Base-by-base conservation (phyloP, 1,140 invertebrate genomes). In the Cydia splendana region DNA sequence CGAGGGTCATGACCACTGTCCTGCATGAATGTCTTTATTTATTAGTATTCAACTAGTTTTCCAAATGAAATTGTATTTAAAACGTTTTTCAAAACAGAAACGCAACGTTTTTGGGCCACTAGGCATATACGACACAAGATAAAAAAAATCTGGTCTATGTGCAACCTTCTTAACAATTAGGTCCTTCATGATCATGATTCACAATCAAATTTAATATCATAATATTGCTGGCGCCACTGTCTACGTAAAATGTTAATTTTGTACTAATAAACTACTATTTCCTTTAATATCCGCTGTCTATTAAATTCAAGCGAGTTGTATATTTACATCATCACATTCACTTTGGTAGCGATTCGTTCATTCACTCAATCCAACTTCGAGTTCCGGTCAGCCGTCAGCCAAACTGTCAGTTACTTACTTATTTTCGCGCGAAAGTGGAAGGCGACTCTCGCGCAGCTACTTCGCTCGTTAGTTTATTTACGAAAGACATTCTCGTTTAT, bases 391-490 rank as follows among this genome's bases (percentile, higher is more conserved):
- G 30, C 51, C 3, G n/a, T 62, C 57, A 62, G 77, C 62, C 74
- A 78, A 81, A 80, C 78, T 75, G 81, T 84, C 81, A 85, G 84
- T 85, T 78, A 77, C 78, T 85, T 78, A 77, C 78, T 77, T 77
- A 76, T 84, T 84, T 83, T 85, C 84, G 81, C 86, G 86, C 84
- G 84, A 84, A 85, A 85, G 82, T 77, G 79, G 76, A 48, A 75
- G 81, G 84, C 85, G 86, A 13, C 77, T 80, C 67, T n/a, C 42
- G 30, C 67, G 67, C 67, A 71, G 15, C 67, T 30, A n/a, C 13
- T 18, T 71, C n/a, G 67, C 30, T 42, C 65, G 1, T 69, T 51
- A 75, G 76, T 77, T 79, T 76, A 82, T 65, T 78, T 82, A 78
- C 75, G 78, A 77, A 77, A 77, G 67, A 69, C 38, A 71, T 71